These are phyloP conservation scores for Copsychus sechellarum DNA, from an alignment of 2,113 vertebrate species.

Conservation along the genomic window DNA sequence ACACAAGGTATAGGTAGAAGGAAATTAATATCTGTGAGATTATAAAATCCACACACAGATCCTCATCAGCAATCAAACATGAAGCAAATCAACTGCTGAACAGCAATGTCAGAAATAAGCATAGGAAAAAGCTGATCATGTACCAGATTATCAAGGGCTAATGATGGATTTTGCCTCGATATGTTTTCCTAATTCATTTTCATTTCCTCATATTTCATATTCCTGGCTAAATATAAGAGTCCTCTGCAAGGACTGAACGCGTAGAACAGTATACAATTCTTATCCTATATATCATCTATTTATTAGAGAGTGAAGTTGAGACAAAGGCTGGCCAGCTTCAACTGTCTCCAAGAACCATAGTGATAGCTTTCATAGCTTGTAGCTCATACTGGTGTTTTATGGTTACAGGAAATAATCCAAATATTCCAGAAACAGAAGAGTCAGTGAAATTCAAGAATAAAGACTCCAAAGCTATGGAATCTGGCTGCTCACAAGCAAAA, in stretches of 20 bases:
- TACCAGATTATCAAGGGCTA: background rate
- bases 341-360: background rate
- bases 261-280: background rate
- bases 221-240: background rate
- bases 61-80: background rate
- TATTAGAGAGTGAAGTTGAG: background rate
- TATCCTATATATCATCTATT: background rate
- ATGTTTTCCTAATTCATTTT: background rate
- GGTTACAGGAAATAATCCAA: background rate
- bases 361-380: background rate
- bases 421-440: background rate
- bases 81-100: background rate
- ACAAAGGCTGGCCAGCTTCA: background rate
- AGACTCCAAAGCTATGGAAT: background rate
- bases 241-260: background rate
- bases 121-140: background rate
- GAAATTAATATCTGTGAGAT: background rate
- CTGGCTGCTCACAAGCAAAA: background rate
- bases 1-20: background rate
- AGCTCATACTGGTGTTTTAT: background rate
- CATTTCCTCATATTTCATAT: background rate
- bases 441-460: background rate
- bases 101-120: background rate
- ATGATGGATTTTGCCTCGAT: background rate
- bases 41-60: background rate